phyloP scores from a whole-genome alignment of 35 echinoderm and acorn worm genomes.

The Stichopus chloronotus region DNA sequence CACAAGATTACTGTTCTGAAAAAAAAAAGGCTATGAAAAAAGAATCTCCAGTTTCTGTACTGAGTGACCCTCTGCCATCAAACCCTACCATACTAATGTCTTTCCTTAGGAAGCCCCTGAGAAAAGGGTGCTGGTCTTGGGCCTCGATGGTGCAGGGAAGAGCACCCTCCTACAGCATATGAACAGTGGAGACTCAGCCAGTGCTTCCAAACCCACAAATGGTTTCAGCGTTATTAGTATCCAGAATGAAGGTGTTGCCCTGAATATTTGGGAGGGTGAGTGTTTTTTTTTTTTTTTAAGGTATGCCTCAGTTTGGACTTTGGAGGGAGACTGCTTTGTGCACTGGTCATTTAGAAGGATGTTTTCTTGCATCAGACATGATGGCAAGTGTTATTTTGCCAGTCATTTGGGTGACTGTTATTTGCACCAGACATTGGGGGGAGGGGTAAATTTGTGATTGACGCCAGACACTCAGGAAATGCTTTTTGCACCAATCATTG shows the following conservation, averaged over 20 bases:
- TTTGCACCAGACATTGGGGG: too few relatives aligned
- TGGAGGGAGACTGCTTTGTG: not conserved
- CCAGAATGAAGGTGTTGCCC: conserved; percentile 77
- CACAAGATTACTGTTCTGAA: not conserved
- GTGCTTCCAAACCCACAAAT: conserved; percentile 81
- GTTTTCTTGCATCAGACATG: too few relatives aligned
- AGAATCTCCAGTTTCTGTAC: too few relatives aligned
- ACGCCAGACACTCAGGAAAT: too few relatives aligned
- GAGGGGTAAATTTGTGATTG: too few relatives aligned
- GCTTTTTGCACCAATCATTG: too few relatives aligned
- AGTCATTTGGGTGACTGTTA: too few relatives aligned
- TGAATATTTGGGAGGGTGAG: conserved; percentile 99
- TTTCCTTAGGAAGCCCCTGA: conserved; percentile 70
- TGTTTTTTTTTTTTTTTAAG: not conserved
- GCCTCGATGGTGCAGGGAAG: conserved; percentile 91
- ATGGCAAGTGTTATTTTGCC: too few relatives aligned
- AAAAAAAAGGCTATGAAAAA: too few relatives aligned
- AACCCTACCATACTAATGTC: not conserved
- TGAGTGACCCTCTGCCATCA: too few relatives aligned
- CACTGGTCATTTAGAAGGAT: too few relatives aligned
- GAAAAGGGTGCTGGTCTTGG: conserved; percentile 91
- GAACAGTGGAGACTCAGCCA: conserved; percentile 56
- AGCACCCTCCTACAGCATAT: conserved; percentile 77
- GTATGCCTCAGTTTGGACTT: not conserved
- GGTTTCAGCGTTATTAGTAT: conserved; percentile 97